phyloP scores from a whole-genome alignment of 2,888 invertebrate genomes.

The Dolichomitus sp. region DNA sequence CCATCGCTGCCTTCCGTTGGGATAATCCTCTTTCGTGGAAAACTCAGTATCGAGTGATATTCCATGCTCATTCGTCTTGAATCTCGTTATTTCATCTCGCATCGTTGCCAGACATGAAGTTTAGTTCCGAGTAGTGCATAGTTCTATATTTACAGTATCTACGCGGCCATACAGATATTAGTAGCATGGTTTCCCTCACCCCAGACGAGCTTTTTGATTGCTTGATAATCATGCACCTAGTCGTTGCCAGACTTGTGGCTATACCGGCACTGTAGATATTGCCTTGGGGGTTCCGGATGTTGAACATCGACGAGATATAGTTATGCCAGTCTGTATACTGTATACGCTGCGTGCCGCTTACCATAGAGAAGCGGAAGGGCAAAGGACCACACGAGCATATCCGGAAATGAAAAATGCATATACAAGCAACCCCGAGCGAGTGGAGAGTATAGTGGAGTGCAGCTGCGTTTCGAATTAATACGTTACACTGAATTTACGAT shows the following conservation, averaged over 20 bases:
- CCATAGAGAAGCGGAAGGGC: conserved; percentile 31
- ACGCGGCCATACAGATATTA: background rate
- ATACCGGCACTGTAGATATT: conserved; percentile 17
- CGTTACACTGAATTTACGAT: conserved; percentile 64
- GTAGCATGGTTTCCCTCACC: conserved; percentile 10
- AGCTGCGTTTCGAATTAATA: conserved; percentile 67
- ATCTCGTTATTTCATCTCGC: conserved; percentile 51
- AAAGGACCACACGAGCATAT: conserved; percentile 42
- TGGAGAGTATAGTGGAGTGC: conserved; percentile 16
- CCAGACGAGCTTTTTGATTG: conserved; percentile 41
- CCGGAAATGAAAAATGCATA: conserved; percentile 62
- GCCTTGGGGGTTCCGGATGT: conserved; percentile 38
- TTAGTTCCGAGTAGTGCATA: background rate
- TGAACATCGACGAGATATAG: conserved; percentile 29
- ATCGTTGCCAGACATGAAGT: conserved; percentile 1
- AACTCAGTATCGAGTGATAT: conserved; percentile 76
- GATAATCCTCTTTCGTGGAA: conserved; percentile 63
- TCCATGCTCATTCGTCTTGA: conserved; percentile 69
- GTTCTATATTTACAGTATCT: conserved; percentile 3
- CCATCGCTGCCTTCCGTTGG: conserved; percentile 62
- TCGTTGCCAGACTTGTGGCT: conserved; percentile 18
- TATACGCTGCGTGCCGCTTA: conserved; percentile 33
- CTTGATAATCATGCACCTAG: conserved; percentile 54
- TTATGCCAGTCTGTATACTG: background rate
- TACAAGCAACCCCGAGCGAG: conserved; percentile 37